Conservation (phyloP, 2,113 vertebrate genomes). For the Azemiops feae region DNA sequence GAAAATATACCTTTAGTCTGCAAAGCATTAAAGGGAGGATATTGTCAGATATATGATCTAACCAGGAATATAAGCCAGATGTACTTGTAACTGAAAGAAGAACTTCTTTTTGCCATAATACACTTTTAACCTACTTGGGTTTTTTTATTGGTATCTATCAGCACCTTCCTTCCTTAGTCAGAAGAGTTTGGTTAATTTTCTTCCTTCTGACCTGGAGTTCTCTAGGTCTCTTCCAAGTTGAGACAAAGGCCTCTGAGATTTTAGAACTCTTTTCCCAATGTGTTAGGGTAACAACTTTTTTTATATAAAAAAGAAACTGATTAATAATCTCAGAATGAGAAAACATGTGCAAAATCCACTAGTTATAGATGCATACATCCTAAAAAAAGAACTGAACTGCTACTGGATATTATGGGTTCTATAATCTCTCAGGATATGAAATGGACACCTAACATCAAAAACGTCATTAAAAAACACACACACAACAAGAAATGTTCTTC, state of each 20-base stretch:
- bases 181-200: slow-evolving; percentile 41
- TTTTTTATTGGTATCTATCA: slow-evolving; percentile 64
- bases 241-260: slow-evolving; percentile 24
- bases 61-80: slow-evolving; percentile 69
- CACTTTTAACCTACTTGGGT: slow-evolving; percentile 34
- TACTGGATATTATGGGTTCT: neutral
- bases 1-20: slow-evolving; percentile 70
- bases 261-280: neutral
- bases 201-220: slow-evolving; percentile 39
- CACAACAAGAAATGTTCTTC: too few relatives aligned
- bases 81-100: slow-evolving; percentile 52
- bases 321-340: neutral
- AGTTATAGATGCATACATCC: neutral
- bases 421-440: too few relatives aligned
- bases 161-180: slow-evolving; percentile 54
- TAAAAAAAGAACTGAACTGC: neutral
- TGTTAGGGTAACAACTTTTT: neutral
- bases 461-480: too few relatives aligned
- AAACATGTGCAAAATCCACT: neutral
- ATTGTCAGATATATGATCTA: slow-evolving; percentile 72
- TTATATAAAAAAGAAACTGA: neutral
- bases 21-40: slow-evolving; percentile 68
- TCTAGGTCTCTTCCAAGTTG: slow-evolving; percentile 36
- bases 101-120: slow-evolving; percentile 46
- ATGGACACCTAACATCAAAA: too few relatives aligned